Percentiles rank a stretch among this genome's conserved stretches.
These are phyloP conservation scores for Lumbricus terrestris DNA, from an alignment of 2,888 invertebrate genomes.

Conservation along the genomic window DNA sequence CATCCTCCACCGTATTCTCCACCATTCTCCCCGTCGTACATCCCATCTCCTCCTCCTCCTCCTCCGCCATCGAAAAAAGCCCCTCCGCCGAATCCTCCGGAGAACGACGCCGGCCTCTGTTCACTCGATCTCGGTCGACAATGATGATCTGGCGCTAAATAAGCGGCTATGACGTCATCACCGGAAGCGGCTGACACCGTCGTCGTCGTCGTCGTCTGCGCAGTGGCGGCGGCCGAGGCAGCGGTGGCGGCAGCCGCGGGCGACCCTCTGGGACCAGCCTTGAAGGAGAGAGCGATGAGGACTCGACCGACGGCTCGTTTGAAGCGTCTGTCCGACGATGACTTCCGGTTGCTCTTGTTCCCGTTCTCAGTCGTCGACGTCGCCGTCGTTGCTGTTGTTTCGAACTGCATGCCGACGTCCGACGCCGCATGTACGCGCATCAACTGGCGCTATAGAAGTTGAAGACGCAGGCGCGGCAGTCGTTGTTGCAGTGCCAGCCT, in stretches of 20 bases:
- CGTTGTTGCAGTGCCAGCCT: too few species aligned
- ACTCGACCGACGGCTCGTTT: slow-evolving; percentile 25
- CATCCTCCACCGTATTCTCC: background rate
- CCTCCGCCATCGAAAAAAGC: background rate
- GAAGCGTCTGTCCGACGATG: slow-evolving; percentile 23
- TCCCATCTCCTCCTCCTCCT: too few species aligned
- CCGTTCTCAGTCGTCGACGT: background rate
- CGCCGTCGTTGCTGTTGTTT: too few species aligned
- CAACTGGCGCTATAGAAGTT: background rate
- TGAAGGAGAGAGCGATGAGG: slow-evolving; percentile 30
- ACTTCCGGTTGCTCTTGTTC: slow-evolving; percentile 6
- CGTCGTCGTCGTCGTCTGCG: background rate
- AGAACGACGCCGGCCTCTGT: background rate
- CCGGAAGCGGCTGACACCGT: background rate
- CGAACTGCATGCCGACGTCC: background rate
- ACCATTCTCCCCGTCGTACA: background rate
- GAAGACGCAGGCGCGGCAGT: background rate
- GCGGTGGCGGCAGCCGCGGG: too few species aligned
- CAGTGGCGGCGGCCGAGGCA: background rate
- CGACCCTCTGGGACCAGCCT: background rate
- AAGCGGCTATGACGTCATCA: background rate
- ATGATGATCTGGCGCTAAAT: background rate
- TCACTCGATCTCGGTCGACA: background rate
- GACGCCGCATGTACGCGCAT: background rate
- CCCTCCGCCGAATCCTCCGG: background rate